phyloP scores from a whole-genome alignment of 2,113 vertebrate species.

The Pangasianodon gigas region DNA sequence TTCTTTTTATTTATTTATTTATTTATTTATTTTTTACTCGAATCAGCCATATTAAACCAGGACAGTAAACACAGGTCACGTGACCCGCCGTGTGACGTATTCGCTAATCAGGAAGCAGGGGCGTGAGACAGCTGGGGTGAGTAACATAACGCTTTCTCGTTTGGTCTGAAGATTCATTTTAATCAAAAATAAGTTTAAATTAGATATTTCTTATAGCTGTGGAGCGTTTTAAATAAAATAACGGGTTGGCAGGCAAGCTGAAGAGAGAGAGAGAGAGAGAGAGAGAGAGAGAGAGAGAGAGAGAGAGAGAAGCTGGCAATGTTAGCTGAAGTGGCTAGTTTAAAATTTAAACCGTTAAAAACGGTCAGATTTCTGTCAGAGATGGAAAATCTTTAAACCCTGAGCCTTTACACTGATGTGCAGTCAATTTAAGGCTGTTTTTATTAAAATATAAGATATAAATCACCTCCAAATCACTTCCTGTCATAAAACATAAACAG shows the following conservation, averaged over 20 bases:
- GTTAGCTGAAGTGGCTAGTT: background rate
- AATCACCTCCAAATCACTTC: background rate
- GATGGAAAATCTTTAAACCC: background rate
- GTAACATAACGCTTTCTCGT: background rate
- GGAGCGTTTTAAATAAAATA: background rate
- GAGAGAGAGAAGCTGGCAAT: background rate
- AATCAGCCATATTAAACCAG: background rate
- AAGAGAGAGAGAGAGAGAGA: background rate
- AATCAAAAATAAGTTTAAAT: background rate
- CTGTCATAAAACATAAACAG: background rate
- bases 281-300: background rate
- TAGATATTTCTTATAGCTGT: background rate
- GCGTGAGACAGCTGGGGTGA: slow-evolving; percentile 2
- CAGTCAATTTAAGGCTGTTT: background rate
- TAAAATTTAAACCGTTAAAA: background rate
- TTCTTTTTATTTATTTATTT: background rate
- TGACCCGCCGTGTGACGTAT: background rate
- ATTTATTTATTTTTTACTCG: background rate
- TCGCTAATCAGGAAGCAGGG: slow-evolving; percentile 18
- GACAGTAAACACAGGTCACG: slow-evolving; percentile 24
- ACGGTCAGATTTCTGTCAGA: background rate
- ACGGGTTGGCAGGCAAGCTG: background rate
- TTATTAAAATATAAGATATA: background rate
- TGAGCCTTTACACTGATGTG: background rate
- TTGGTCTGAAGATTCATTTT: background rate